Evolutionary conservation across 2,888 invertebrate species (phyloP).

Genomic region (Scrobipalpa atriplicella): DNA sequence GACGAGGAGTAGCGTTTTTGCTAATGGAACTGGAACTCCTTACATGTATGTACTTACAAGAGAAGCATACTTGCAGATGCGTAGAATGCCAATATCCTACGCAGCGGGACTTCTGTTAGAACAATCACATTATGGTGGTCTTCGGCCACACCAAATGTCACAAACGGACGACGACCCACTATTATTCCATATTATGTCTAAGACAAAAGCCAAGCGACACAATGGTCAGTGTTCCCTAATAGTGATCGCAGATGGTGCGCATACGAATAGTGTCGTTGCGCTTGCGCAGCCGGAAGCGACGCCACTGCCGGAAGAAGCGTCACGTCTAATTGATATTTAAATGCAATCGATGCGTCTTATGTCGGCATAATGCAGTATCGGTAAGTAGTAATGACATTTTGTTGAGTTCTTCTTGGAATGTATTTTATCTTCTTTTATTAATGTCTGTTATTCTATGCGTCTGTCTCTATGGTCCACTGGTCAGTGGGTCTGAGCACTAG

Average conservation of each 20-base stretch:
- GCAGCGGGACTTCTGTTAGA: no score
- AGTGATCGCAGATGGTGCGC: constrained; percentile 34
- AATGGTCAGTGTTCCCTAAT: constrained; percentile 30
- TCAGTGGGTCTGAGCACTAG: no score
- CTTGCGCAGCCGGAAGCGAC: constrained; percentile 33
- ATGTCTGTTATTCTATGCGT: no score
- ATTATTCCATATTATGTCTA: constrained; percentile 12
- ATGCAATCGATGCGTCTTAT: constrained; percentile 30
- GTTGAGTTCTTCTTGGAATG: no score
- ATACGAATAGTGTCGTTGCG: constrained; percentile 31
- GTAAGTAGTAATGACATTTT: constrained; percentile 2
- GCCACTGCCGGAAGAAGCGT: constrained; percentile 30
- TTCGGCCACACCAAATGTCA: constrained; percentile 16
- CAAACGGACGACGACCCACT: constrained; percentile 7
- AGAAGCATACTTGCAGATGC: no score
- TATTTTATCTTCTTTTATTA: no score
- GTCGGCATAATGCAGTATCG: constrained; percentile 15
- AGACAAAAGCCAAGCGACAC: constrained; percentile 29
- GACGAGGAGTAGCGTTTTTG: no score
- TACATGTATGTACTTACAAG: no score
- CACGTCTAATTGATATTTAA: constrained; percentile 33
- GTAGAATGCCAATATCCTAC: no score
- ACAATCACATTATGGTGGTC: background rate
- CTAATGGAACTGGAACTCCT: no score
- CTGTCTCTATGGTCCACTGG: no score